Evolutionary conservation across 2,113 vertebrate genomes (phyloP).

Genomic region (Malurus cyaneus): DNA sequence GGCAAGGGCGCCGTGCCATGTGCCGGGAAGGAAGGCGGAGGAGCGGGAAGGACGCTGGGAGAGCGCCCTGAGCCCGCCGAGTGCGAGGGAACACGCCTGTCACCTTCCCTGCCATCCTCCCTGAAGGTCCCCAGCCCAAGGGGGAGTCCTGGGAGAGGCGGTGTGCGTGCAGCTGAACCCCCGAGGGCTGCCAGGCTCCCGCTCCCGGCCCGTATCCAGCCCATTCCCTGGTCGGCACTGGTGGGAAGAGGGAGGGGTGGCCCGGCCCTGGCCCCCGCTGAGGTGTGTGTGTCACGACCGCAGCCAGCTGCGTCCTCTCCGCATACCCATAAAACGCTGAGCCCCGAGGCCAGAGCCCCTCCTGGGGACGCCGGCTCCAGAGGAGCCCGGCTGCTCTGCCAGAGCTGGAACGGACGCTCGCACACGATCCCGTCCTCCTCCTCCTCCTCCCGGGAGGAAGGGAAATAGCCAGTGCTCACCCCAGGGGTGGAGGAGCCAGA

Average conservation of each 20-base stretch:
- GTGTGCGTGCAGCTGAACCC: rapidly evolving
- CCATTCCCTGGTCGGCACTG: not conserved
- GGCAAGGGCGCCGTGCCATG: slow-evolving; percentile 17
- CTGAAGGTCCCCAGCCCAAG: rapidly evolving
- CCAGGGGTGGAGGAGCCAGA: not conserved
- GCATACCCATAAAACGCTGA: slow-evolving; percentile 22
- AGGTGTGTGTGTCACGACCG: slow-evolving; percentile 58
- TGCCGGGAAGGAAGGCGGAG: not conserved
- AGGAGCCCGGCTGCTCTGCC: slow-evolving; percentile 42
- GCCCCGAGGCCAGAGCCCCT: slow-evolving; percentile 56
- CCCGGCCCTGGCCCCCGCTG: slow-evolving; percentile 21
- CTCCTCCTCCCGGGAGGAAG: slow-evolving; percentile 22
- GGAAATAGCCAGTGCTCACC: not conserved
- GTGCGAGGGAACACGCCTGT: not conserved
- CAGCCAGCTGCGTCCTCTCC: slow-evolving; percentile 57
- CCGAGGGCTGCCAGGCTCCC: not conserved
- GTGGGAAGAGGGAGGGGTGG: not conserved
- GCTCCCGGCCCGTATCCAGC: not conserved
- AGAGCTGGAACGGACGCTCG: slow-evolving; percentile 30
- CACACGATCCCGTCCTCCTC: not conserved
- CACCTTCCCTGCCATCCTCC: not conserved
- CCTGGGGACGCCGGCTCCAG: slow-evolving; percentile 16
- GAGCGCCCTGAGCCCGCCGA: rapidly evolving
- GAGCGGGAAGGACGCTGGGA: not conserved
- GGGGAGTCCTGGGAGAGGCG: not conserved